phyloP scores from a whole-genome alignment of 2,888 invertebrate genomes.

The Amitus sp. region DNA sequence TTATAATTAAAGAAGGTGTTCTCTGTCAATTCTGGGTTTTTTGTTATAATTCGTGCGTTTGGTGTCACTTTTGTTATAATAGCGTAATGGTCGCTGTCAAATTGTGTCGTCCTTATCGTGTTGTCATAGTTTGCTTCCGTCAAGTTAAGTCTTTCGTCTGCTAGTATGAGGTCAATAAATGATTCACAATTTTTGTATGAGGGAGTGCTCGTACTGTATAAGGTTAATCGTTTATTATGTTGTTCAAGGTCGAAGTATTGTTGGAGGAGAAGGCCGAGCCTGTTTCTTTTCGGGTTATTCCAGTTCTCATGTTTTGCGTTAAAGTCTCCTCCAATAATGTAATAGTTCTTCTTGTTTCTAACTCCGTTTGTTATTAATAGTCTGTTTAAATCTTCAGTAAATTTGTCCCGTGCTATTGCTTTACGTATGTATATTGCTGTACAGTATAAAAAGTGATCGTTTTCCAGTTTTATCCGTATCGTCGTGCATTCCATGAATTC shows the following conservation, averaged over 20 bases:
- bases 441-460: background rate
- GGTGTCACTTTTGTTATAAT: background rate
- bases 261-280: background rate
- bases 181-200: background rate
- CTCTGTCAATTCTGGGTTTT: background rate
- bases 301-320: constrained; percentile 13
- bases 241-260: too few species aligned
- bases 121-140: background rate
- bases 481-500: background rate
- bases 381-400: constrained; percentile 6
- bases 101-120: background rate
- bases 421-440: background rate
- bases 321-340: constrained; percentile 11
- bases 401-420: background rate
- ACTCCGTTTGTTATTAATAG: too few species aligned
- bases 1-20: background rate
- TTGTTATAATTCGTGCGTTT: too few species aligned
- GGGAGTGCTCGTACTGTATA: background rate
- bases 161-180: background rate
- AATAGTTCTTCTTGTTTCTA: constrained; percentile 4
- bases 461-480: background rate
- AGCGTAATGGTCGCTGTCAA: background rate
- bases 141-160: background rate
- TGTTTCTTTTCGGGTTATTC: constrained; percentile 12
- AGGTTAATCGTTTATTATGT: background rate